These are phyloP conservation scores for Masticophis lateralis DNA, from an alignment of 2,797 vertebrate species.

Conservation along the genomic window DNA sequence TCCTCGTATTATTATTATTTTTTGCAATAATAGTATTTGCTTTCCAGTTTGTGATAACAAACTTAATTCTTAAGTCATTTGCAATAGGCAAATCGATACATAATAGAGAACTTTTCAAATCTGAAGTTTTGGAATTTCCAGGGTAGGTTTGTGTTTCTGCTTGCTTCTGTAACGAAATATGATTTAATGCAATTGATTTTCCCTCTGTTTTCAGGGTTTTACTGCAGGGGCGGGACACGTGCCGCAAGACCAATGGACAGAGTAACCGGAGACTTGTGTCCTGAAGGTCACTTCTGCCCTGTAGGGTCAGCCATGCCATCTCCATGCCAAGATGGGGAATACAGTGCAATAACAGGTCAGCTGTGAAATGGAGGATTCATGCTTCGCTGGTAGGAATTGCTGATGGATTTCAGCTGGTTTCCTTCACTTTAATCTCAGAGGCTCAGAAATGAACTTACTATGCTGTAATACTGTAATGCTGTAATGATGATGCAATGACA, in stretches of 20 bases:
- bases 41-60: neutral
- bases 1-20: neutral
- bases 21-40: no score
- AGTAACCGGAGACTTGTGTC: constrained; percentile 76
- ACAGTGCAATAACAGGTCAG: constrained; percentile 78
- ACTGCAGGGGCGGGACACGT: constrained; percentile 74
- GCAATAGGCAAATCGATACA: neutral
- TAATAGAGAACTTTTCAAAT: neutral
- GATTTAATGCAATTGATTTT: accelerated
- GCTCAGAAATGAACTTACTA: neutral
- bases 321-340: constrained; percentile 75
- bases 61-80: neutral
- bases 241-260: constrained; percentile 74
- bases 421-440: neutral
- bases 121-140: neutral
- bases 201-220: constrained; percentile 77
- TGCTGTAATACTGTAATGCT: neutral
- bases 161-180: neutral
- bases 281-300: constrained; percentile 76
- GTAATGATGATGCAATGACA: no score
- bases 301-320: constrained; percentile 69
- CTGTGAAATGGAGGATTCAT: neutral
- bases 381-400: neutral
- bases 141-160: neutral
- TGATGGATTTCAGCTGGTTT: neutral